Base-by-base conservation (phyloP, 2,797 vertebrate species). In the Gouania willdenowi region DNA sequence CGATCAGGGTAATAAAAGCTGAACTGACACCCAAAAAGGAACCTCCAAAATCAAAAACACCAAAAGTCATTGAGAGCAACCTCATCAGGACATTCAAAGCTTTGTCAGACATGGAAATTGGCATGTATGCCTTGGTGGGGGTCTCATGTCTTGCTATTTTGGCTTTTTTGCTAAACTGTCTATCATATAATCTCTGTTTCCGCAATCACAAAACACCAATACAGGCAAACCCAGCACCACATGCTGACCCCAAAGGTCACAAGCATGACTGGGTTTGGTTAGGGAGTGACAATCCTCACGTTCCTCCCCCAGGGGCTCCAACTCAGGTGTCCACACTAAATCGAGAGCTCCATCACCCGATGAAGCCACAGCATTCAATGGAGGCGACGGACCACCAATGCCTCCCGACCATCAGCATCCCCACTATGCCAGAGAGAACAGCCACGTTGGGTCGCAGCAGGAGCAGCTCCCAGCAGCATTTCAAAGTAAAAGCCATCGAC, bases 261-360 rank as follows among this genome's bases (percentile, higher is more conserved):
- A 87, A 89, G 5, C 94, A 96, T 0, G 91, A 95, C 79, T 97
- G 94, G 93, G 91, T 96, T 3, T 92, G 92, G 56, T 71, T 98
- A 43, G 91, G 86, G 25, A 80, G 80, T 61, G 83, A 35, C 81
- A 66, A 62, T 76, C 10, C 87, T 50, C 11, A 68, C 79, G 3
- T 58, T 5, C 86, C 79, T 45, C 65, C 53, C 41, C 73, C 30
- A 51, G 86, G 6, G 19, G 71, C 1, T 52, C 82, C 1, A 0
- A 8, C 13, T 31, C 71, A 62, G 35, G 42, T 26, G 2, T 66
- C 83, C 10, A 75, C 74, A 0, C 41, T 79, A 4, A 83, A 82
- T 20, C 65, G 69, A 1, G 71, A 83, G 24, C n/a, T 48, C 37
- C 85, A 85, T n/a, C 79, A 71, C 31, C 22, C 82, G 0, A 77